These are phyloP conservation scores for Petrosia ficiformis DNA, from an alignment of 37 sponge, comb jelly and placozoan species.

Conservation along the genomic window DNA sequence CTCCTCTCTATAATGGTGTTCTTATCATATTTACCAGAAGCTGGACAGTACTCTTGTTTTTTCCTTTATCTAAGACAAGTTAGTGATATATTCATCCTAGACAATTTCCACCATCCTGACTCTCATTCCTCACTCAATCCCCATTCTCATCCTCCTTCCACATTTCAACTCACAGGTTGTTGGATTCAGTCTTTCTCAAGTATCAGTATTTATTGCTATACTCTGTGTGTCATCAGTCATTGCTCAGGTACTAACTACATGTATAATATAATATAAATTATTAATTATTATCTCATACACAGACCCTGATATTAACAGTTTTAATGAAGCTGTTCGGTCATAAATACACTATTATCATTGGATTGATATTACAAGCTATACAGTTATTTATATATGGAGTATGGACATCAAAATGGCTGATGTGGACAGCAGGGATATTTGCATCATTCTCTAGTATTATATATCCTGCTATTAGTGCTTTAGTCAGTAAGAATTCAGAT, in stretches of 20 bases:
- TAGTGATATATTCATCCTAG: neutral
- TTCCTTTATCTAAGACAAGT: constrained; percentile 85
- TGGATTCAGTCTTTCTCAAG: constrained; percentile 60
- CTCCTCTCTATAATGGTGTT: constrained; percentile 76
- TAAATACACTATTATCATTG: constrained; percentile 72
- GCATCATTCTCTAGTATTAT: constrained; percentile 75
- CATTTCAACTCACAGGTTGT: constrained; percentile 35
- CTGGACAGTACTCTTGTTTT: constrained; percentile 90
- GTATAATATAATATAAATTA: neutral
- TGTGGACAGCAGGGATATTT: constrained; percentile 75
- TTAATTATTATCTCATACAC: neutral
- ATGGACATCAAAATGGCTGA: constrained; percentile 63
- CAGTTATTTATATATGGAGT: constrained; percentile 81
- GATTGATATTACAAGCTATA: constrained; percentile 62
- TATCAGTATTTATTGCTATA: constrained; percentile 79
- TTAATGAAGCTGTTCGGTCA: constrained; percentile 61
- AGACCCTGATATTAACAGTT: constrained; percentile 61
- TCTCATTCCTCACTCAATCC: neutral
- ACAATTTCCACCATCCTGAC: neutral
- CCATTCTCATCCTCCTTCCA: neutral
- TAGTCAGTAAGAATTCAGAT: constrained; percentile 72
- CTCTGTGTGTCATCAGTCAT: constrained; percentile 70
- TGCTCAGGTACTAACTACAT: constrained; percentile 40
- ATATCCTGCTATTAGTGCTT: constrained; percentile 85
- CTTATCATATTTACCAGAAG: constrained; percentile 90